Conservation (phyloP, 2,888 invertebrate genomes). For the Calameuta filiformis region DNA sequence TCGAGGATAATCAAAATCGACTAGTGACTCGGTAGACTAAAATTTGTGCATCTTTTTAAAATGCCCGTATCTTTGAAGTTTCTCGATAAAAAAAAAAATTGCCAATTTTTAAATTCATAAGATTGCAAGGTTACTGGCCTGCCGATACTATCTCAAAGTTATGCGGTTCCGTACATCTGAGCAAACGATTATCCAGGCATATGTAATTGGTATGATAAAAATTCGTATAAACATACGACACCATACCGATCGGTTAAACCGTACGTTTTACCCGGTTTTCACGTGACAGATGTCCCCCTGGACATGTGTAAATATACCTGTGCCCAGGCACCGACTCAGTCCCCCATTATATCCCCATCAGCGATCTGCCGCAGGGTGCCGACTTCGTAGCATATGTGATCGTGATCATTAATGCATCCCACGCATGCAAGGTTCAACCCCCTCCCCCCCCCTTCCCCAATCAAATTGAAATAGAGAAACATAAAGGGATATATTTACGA, state of each 20-base stretch:
- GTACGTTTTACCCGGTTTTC: background rate
- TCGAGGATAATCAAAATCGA: background rate
- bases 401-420: conserved; percentile 33
- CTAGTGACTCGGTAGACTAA: no score
- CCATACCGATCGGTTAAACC: background rate
- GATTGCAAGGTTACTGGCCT: background rate
- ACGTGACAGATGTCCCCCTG: conserved; percentile 49
- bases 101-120: background rate
- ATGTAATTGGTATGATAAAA: background rate
- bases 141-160: background rate
- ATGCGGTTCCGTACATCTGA: background rate
- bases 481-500: background rate
- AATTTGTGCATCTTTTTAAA: no score
- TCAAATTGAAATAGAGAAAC: background rate
- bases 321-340: conserved; percentile 21
- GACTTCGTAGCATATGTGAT: conserved; percentile 31
- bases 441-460: no score
- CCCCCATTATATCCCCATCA: conserved; percentile 55
- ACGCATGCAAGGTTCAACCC: conserved; percentile 26
- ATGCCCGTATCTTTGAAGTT: background rate
- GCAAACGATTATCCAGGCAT: background rate
- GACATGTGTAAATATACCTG: conserved; percentile 49
- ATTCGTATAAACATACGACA: background rate
- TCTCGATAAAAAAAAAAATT: background rate
- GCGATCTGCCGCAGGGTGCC: conserved; percentile 36